Conservation (phyloP, 2,113 vertebrate species). For the Paramormyrops kingsleyae region DNA sequence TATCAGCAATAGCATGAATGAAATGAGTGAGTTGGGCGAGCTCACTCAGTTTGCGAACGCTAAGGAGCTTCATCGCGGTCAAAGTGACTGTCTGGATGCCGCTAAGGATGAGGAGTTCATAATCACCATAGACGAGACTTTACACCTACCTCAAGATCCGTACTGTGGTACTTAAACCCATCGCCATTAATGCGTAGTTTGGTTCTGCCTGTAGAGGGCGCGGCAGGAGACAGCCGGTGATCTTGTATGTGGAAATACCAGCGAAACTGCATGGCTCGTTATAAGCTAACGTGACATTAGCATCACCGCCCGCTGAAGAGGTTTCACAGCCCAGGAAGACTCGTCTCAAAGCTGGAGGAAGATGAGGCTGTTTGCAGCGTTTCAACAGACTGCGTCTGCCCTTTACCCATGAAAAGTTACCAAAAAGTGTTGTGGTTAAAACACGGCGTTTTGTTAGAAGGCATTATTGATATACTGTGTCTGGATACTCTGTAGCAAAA, state of each 20-base stretch:
- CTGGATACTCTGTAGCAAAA: neutral
- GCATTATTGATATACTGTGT: neutral
- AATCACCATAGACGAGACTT: conserved; percentile 61
- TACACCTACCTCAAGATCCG: conserved; percentile 54
- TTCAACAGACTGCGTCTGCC: neutral
- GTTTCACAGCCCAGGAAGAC: neutral
- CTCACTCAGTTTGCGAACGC: conserved; percentile 37
- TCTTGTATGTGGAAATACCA: neutral
- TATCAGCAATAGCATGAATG: conserved; percentile 61
- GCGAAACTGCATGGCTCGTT: neutral
- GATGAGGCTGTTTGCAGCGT: neutral
- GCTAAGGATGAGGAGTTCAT: conserved; percentile 55
- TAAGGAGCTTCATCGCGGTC: conserved; percentile 46
- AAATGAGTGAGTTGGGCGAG: conserved; percentile 51
- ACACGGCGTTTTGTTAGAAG: neutral
- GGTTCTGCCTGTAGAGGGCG: neutral
- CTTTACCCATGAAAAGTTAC: neutral
- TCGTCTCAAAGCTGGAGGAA: neutral
- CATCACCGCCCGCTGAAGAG: neutral
- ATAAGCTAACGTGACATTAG: neutral
- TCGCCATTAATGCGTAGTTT: neutral
- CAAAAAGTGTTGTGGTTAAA: neutral
- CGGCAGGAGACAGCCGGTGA: neutral
- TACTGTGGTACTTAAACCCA: conserved; percentile 46
- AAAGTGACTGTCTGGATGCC: conserved; percentile 29